phyloP scores from a whole-genome alignment of 2,113 vertebrate species.

The Corynorhinus townsendii region DNA sequence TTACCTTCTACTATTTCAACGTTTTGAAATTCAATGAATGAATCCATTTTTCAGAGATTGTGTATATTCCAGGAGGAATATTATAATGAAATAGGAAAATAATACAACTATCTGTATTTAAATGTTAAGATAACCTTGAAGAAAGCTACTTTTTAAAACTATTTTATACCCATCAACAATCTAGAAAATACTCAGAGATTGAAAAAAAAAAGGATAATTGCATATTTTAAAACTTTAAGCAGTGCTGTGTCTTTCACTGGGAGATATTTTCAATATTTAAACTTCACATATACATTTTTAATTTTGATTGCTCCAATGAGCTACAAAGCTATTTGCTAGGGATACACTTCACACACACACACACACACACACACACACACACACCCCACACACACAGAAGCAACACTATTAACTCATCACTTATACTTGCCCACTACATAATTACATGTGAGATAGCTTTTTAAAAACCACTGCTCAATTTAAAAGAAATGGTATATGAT shows the following conservation, averaged over 20 bases:
- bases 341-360: background rate
- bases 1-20: background rate
- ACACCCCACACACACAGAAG: background rate
- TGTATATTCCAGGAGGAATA: background rate
- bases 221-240: constrained; percentile 73
- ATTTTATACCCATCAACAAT: constrained; percentile 47
- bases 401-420: background rate
- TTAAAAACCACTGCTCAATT: constrained; percentile 16
- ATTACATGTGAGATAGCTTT: constrained; percentile 34
- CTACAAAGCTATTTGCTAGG: constrained; percentile 47
- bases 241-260: constrained; percentile 71
- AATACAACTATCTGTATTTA: constrained; percentile 2
- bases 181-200: background rate
- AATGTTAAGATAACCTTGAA: background rate
- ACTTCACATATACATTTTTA: constrained; percentile 73
- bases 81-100: constrained; percentile 23
- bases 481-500: background rate
- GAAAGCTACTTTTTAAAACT: constrained; percentile 9
- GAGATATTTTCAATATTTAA: constrained; percentile 73
- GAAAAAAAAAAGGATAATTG: constrained; percentile 52
- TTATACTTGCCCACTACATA: constrained; percentile 43
- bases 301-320: constrained; percentile 65
- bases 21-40: background rate
- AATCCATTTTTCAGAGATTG: background rate
- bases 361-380: too few species aligned